Percentiles rank a stretch among this genome's conserved stretches.
Evolutionary conservation across 2,113 vertebrate genomes (phyloP).

Genomic region (Gavia stellata): DNA sequence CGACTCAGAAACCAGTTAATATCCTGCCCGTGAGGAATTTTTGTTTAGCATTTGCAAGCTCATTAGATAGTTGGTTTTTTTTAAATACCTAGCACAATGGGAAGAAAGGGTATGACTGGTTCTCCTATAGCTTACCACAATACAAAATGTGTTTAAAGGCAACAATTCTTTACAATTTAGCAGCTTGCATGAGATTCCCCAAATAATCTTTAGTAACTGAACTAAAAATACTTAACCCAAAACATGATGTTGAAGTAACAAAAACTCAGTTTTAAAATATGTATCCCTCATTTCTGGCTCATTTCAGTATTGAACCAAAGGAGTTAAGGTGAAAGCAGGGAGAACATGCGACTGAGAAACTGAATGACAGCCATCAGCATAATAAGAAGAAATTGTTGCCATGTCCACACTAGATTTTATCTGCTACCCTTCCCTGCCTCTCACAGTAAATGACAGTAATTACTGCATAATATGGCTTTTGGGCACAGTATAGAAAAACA

Average conservation of each 20-base stretch:
- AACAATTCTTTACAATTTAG: not conserved
- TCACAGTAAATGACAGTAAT: conserved; percentile 14
- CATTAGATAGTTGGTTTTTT: not conserved
- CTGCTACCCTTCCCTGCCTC: not conserved
- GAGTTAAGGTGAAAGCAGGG: conserved; percentile 29
- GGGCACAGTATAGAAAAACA: not conserved
- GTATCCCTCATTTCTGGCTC: not conserved
- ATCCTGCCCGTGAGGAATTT: not conserved
- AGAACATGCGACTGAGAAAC: not conserved
- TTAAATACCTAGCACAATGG: not conserved
- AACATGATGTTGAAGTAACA: not conserved
- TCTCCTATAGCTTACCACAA: not conserved
- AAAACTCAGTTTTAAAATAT: not conserved
- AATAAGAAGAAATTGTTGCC: not conserved
- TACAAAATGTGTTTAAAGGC: not conserved
- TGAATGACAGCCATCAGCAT: not conserved
- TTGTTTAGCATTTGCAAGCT: not conserved
- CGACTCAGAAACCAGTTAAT: not conserved
- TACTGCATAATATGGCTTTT: not conserved
- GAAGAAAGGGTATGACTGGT: not conserved
- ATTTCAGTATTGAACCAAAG: conserved; percentile 1
- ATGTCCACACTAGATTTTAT: not conserved
- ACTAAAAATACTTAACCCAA: not conserved
- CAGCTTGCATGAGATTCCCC: not conserved
- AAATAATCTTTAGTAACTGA: not conserved